These are phyloP conservation scores for Python bivittatus DNA, from an alignment of 2,113 vertebrate species.

Conservation along the genomic window DNA sequence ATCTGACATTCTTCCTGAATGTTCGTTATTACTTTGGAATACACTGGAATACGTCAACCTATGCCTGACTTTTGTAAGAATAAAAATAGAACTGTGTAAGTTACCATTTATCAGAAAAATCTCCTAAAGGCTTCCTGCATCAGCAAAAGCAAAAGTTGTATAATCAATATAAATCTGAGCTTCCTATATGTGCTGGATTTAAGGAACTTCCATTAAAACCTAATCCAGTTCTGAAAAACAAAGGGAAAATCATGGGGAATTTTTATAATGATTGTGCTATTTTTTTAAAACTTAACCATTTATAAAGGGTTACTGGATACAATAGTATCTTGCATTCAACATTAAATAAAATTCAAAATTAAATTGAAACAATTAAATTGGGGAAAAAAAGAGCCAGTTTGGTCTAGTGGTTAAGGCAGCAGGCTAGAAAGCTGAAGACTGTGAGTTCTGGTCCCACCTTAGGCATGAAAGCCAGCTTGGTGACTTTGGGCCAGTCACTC, in stretches of 20 bases:
- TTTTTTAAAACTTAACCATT: neutral
- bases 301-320: neutral
- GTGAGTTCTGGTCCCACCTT: too few species aligned
- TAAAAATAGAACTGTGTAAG: slow-evolving; percentile 30
- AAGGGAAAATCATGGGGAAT: neutral
- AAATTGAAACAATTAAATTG: too few species aligned
- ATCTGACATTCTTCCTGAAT: neutral
- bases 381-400: too few species aligned
- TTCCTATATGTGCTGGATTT: neutral
- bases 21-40: neutral
- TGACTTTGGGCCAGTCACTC: too few species aligned
- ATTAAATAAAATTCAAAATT: too few species aligned
- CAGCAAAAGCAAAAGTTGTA: slow-evolving; percentile 28
- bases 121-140: slow-evolving; percentile 12
- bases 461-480: too few species aligned
- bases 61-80: slow-evolving; percentile 22
- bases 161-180: slow-evolving; percentile 6
- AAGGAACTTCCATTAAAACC: neutral
- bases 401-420: too few species aligned
- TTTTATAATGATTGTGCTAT: neutral
- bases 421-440: too few species aligned
- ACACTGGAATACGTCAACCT: neutral
- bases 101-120: slow-evolving; percentile 45
- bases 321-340: neutral
- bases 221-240: neutral